phyloP scores from a whole-genome alignment of 2,797 vertebrate species.

The Pangasius mekongensis region DNA sequence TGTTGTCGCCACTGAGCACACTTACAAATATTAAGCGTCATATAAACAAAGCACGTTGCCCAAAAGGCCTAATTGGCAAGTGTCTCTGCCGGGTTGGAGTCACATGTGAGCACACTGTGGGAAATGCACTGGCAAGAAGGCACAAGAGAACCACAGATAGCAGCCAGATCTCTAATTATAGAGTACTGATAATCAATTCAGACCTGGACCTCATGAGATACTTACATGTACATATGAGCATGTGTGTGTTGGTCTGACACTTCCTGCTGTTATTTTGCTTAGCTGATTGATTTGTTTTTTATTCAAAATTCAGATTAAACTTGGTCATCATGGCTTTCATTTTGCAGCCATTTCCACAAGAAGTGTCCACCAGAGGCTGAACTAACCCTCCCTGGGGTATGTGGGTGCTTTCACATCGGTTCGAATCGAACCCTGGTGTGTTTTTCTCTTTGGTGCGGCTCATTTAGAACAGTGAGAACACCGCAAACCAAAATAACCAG shows the following conservation, averaged over 20 bases:
- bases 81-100: neutral
- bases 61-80: neutral
- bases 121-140: conserved; percentile 2
- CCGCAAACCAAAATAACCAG: neutral
- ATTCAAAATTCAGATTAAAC: neutral
- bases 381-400: neutral
- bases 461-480: neutral
- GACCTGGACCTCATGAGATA: neutral
- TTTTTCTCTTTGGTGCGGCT: neutral
- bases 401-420: neutral
- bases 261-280: neutral
- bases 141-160: neutral
- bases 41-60: neutral
- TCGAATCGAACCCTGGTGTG: neutral
- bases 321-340: neutral
- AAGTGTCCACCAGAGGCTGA: neutral
- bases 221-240: neutral
- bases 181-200: conserved; percentile 17
- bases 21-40: neutral
- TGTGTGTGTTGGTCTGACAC: neutral
- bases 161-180: conserved; percentile 42
- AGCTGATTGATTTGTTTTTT: neutral
- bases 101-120: neutral
- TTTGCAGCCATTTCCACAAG: neutral
- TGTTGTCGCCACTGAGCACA: neutral